phyloP scores from a whole-genome alignment of 2,888 invertebrate species.

The Steinernema scapterisci region DNA sequence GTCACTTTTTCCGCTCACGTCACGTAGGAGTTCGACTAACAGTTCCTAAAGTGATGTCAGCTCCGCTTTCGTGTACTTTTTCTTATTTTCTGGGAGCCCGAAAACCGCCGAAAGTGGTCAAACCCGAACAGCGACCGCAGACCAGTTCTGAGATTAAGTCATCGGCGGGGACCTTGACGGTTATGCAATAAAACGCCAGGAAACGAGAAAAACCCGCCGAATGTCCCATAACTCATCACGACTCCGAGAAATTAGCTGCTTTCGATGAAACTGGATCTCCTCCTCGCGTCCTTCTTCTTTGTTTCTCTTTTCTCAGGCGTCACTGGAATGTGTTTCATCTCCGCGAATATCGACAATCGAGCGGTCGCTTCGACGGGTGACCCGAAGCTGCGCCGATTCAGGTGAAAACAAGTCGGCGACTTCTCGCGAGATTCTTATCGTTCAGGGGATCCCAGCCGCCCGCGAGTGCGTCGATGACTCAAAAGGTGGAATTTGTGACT shows the following conservation, averaged over 20 bases:
- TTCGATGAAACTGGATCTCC: slow-evolving; percentile 16
- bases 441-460: background rate
- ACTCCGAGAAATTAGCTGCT: background rate
- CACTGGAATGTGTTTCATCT: background rate
- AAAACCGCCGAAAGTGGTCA: too few species aligned
- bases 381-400: background rate
- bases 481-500: background rate
- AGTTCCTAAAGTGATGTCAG: too few species aligned
- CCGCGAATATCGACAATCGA: slow-evolving; percentile 1
- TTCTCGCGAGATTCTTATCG: slow-evolving; percentile 2
- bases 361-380: background rate
- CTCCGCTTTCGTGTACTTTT: too few species aligned
- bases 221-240: background rate
- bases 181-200: background rate
- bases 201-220: background rate
- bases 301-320: background rate
- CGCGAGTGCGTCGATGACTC: background rate
- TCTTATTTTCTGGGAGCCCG: too few species aligned
- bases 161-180: too few species aligned
- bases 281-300: background rate
- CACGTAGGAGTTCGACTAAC: too few species aligned
- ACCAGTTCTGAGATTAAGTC: too few species aligned
- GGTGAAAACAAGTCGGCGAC: slow-evolving; percentile 15
- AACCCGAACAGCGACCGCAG: too few species aligned
- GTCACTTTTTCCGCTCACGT: too few species aligned